These are phyloP conservation scores for Bibio marci DNA, from an alignment of 2,888 invertebrate genomes.

Conservation along the genomic window DNA sequence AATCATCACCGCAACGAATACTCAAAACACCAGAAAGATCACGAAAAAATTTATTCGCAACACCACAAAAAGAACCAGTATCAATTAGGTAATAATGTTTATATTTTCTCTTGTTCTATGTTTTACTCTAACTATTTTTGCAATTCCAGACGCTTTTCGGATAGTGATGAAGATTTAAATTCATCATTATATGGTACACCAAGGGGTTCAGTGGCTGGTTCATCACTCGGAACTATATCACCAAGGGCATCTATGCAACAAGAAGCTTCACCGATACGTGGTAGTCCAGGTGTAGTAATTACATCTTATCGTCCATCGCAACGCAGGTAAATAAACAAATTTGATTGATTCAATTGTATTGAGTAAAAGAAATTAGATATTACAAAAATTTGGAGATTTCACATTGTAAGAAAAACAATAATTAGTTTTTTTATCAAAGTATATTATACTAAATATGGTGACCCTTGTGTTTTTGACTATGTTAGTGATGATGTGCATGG, in stretches of 20 bases:
- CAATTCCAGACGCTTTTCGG: constrained; percentile 13
- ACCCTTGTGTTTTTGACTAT: no score
- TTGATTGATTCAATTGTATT: neutral
- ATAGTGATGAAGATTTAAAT: constrained; percentile 15
- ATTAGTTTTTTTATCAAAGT: no score
- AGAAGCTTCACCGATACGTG: constrained; percentile 28
- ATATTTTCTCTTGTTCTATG: neutral
- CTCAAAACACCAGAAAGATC: constrained; percentile 13
- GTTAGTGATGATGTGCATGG: no score
- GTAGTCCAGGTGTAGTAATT: constrained; percentile 74
- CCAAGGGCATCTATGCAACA: constrained; percentile 43
- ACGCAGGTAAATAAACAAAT: constrained; percentile 43
- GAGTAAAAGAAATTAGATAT: neutral
- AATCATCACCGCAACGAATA: constrained; percentile 11
- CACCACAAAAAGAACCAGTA: constrained; percentile 11
- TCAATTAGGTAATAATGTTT: constrained; percentile 9
- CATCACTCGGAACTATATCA: constrained; percentile 24
- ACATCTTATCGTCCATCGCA: constrained; percentile 79
- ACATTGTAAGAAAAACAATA: no score
- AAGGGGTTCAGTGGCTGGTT: constrained; percentile 13
- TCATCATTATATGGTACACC: constrained; percentile 13
- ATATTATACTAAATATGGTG: no score
- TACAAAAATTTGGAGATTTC: no score
- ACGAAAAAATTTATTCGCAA: constrained; percentile 12
- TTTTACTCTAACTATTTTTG: neutral